Percentiles rank a stretch among this genome's conserved stretches.
These are phyloP conservation scores for Grammomys surdaster DNA, from an alignment of 2,113 vertebrate genomes.

Conservation along the genomic window DNA sequence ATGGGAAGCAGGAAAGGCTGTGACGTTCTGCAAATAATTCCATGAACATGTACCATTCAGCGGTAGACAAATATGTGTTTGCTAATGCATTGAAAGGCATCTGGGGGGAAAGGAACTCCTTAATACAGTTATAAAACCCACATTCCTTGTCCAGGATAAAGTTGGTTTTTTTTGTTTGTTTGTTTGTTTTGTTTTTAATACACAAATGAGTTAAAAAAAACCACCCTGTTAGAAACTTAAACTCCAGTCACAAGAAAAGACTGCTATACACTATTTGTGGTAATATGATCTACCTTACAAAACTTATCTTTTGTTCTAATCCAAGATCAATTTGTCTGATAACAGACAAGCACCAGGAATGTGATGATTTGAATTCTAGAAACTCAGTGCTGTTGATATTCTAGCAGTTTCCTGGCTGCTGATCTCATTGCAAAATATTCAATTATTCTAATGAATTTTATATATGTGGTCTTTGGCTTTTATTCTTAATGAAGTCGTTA, in stretches of 20 bases:
- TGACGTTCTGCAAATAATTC: slow-evolving; percentile 78
- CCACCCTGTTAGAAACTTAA: slow-evolving; percentile 69
- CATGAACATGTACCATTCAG: slow-evolving; percentile 85
- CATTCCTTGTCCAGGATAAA: slow-evolving; percentile 70
- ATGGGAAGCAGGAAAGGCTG: slow-evolving; percentile 69
- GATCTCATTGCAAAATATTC: slow-evolving; percentile 6
- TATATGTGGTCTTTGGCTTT: slow-evolving; percentile 33
- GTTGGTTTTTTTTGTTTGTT: slow-evolving; percentile 29
- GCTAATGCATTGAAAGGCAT: slow-evolving; percentile 50
- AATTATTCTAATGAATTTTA: neutral
- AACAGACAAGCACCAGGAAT: neutral
- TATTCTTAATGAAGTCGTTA: neutral
- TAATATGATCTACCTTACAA: neutral
- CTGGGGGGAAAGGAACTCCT: slow-evolving; percentile 65
- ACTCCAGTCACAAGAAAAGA: slow-evolving; percentile 56
- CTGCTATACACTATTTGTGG: neutral
- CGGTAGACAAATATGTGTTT: slow-evolving; percentile 88
- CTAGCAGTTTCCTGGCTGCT: neutral
- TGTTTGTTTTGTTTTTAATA: neutral
- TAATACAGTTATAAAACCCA: slow-evolving; percentile 80
- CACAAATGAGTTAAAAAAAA: slow-evolving; percentile 63
- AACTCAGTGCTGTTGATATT: neutral
- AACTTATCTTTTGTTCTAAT: slow-evolving; percentile 42
- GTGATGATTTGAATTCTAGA: neutral
- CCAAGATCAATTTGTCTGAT: neutral